Base-by-base conservation (phyloP, 2,797 vertebrate genomes). In the Liparis tanakae region DNA sequence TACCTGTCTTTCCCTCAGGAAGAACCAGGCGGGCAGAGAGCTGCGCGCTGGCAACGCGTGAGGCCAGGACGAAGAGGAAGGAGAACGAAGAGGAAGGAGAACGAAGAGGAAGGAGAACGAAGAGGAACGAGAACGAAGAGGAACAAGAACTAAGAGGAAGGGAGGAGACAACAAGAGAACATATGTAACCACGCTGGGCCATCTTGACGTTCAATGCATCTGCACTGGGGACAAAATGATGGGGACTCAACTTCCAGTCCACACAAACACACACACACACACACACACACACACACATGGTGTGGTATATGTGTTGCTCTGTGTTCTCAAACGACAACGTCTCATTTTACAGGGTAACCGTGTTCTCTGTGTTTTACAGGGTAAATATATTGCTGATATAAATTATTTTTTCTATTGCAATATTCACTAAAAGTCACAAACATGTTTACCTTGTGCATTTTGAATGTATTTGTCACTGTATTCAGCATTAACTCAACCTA, bases 351-450 rank as follows among this genome's bases (percentile, higher is more conserved):
- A 81, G 76, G 74, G 69, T 87, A 68, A 73, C 71, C 12, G n/a
- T 79, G 60, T 63, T 39, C 41, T 78, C 69, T 58, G 72, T 79
- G 62, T 77, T 80, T 78, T 74, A 87, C 83, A 85, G 84, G 87
- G 82, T 88, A 82, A 71, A 72, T 2, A 0, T 10, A 5, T 48
- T 59, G 20, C 9, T 76, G 20, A 68, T 60, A 30, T 14, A 66
- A 46, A 41, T 46, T 51, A 5, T 22, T 48, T 48, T 7, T n/a
- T 48, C 1, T n/a, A n/a, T 48, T 33, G 22, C 18, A 64, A 13
- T 10, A 55, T 43, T 58, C 58, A 67, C 7, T 36, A 1, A 74
- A 57, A 61, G 46, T 10, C 9, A 63, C 57, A 78, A 7, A 18
- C 7, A 61, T 61, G 75, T 86, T 85, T 76, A 83, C 67, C 20